Percentiles rank a stretch among this genome's conserved stretches.
Conservation (phyloP, 1,140 invertebrate species). For the Manduca sexta region DNA sequence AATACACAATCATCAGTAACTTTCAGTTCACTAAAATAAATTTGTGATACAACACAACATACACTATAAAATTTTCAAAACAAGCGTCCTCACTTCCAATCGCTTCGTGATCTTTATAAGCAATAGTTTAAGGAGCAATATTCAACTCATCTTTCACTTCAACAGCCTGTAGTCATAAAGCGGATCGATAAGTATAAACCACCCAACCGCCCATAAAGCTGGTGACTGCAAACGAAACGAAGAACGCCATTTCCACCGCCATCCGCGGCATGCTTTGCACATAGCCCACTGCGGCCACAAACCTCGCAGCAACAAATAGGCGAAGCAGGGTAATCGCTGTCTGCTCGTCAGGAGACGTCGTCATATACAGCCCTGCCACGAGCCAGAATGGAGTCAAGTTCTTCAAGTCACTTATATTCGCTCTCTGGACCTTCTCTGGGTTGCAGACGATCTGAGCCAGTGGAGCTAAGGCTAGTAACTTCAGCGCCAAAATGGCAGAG, state of each 20-base stretch:
- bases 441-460: constrained; percentile 28
- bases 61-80: no score
- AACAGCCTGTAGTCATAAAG: no score
- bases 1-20: no score
- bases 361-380: constrained; percentile 42
- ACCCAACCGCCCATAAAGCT: constrained; percentile 34
- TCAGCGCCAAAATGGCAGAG: constrained; percentile 38
- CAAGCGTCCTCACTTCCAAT: no score
- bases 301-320: constrained; percentile 26
- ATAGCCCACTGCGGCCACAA: constrained; percentile 31
- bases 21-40: no score
- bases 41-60: no score
- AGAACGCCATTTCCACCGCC: constrained; percentile 24
- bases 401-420: constrained; percentile 41
- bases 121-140: no score
- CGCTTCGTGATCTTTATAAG: no score
- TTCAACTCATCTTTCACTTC: no score
- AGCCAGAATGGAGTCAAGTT: constrained; percentile 45
- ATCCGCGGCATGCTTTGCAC: constrained; percentile 19
- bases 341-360: constrained; percentile 26
- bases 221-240: constrained; percentile 33
- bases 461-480: constrained; percentile 31
- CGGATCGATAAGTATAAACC: constrained; percentile 26
- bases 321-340: constrained; percentile 27
- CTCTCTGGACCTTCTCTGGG: constrained; percentile 34